Base-by-base conservation (phyloP, 30 jellyfish, hydroid and myxozoan species). In the Phacellophora camtschatica region DNA sequence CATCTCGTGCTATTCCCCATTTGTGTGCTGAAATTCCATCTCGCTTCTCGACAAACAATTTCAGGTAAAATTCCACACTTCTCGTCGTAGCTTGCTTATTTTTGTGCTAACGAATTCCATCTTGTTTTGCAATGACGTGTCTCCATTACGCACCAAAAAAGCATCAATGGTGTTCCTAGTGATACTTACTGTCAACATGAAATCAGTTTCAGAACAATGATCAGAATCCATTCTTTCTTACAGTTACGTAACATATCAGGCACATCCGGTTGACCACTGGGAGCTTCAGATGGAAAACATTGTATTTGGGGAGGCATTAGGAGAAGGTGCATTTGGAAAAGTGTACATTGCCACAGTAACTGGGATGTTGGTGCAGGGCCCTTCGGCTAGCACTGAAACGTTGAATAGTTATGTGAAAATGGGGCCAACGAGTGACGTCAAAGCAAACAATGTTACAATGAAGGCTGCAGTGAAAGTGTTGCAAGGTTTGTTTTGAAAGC, bases 321-420 rank as follows among this genome's bases (percentile, higher is more conserved):
- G 96, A 1, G 92, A 91, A 57, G 98, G 98, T n/a, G 96, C 98
- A 37, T 91, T 91, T 66, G 98, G 98, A 12, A 85, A 88, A 58
- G 96, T 91, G 9, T 91, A 56, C 55, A 29, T 57, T 57, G 98
- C 95, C 1, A 77, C 94, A 6, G 76, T 91, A 10, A 46, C 23
- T 28, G 87, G 80, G 9, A 66, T 45, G 10, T 61, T 35, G 32
- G 7, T 86, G 70, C 50, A 72, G 5, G 18, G 76, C 5, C 37
- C 90, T 13, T 19, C 30, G 1, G 12, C 11, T 2, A 41, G 42
- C 65, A 18, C 81, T 0, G 81, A 77, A 18, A 32, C 51, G 0
- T 22, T n/a, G 27, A 24, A 35, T 16, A 39, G 24, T 2, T 48
- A 77, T 57, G 80, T 57, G 31, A 36, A 23, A 16, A 46, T 29